Base-by-base conservation (phyloP, 1,140 invertebrate species). In the Sogatella furcifera region DNA sequence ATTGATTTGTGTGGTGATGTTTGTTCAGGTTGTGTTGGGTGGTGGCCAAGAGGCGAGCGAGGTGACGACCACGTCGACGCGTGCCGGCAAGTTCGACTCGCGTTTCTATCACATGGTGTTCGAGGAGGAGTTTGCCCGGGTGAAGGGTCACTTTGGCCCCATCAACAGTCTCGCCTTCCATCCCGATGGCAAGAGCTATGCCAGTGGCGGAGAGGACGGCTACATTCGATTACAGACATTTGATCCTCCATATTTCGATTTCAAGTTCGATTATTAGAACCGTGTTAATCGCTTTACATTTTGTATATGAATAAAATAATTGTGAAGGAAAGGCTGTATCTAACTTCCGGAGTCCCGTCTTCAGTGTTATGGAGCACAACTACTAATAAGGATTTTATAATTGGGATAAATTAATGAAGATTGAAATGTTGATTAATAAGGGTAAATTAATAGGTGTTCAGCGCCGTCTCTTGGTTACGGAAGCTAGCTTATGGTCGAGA, bases 61-160 rank as follows among this genome's bases (percentile, higher is more conserved):
- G 71, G 97, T 99, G 55, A 99, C 97, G 38, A 98, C 94, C 6
- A 98, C 96, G 0, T 95, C 93, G 0, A 86, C 95, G 0, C 83
- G 91, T 66, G 84, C 92, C 59, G 97, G 97, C 22, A 98, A 99
- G 79, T 99, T 99, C 71, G 97, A 99, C 74, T 94, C 97, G 4
- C 81, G 95, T 52, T 97, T 99, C 75, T 99, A 92, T 81, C 96
- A 99, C 76, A 74, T 98, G 49, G 87, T 99, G n/a, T 99, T 97
- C 73, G 97, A 99, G 78, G 96, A 99, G 76, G 97, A 99, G 76
- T 99, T 99, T 76, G 97, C 88, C 0, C 78, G 95, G 57, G 86
- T 99, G 0, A 99, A 99, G 74, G 97, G 96, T 54, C 97, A 99
- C 78, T 99, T 99, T 72, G 97, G 97, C 68, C 97, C 97, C 1